These are phyloP conservation scores for Cirrhinus mrigala DNA, from an alignment of 2,797 vertebrate genomes.

Conservation along the genomic window DNA sequence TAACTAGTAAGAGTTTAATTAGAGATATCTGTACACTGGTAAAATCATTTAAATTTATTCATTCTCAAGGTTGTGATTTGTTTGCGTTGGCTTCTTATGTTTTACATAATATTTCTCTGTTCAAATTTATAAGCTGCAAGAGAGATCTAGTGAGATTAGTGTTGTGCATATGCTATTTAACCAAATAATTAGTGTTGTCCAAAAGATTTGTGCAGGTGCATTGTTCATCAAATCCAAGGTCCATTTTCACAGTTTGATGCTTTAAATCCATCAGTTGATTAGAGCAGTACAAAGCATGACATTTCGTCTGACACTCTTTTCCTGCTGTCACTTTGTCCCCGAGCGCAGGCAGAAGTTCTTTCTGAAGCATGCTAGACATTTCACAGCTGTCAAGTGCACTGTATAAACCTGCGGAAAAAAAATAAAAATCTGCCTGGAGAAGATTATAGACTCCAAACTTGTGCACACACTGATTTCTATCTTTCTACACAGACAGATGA, in stretches of 20 bases:
- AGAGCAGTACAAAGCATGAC: conserved; percentile 13
- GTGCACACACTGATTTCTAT: not conserved
- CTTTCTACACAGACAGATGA: not conserved
- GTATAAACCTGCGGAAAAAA: conserved; percentile 1
- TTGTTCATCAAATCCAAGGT: conserved; percentile 2
- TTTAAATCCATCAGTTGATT: conserved; percentile 15
- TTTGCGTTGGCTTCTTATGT: not conserved
- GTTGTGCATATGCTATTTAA: not conserved
- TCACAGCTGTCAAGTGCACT: conserved; percentile 27
- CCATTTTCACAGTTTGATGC: conserved; percentile 21
- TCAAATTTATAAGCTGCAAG: not conserved
- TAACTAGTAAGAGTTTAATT: not conserved
- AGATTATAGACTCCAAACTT: conserved; percentile 6
- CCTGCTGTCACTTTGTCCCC: conserved; percentile 17
- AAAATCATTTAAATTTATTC: not conserved
- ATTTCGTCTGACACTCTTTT: conserved; percentile 34
- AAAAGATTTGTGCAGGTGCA: not conserved
- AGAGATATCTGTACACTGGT: not conserved
- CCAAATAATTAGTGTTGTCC: not conserved
- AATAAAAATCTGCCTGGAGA: not conserved
- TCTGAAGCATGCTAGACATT: conserved; percentile 21
- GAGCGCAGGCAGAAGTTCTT: conserved; percentile 14
- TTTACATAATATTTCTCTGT: not conserved
- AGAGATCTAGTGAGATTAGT: not conserved
- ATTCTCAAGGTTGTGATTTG: not conserved